Evolutionary conservation across 2,888 invertebrate genomes (phyloP).

Genomic region (Trichopoda pennipes): DNA sequence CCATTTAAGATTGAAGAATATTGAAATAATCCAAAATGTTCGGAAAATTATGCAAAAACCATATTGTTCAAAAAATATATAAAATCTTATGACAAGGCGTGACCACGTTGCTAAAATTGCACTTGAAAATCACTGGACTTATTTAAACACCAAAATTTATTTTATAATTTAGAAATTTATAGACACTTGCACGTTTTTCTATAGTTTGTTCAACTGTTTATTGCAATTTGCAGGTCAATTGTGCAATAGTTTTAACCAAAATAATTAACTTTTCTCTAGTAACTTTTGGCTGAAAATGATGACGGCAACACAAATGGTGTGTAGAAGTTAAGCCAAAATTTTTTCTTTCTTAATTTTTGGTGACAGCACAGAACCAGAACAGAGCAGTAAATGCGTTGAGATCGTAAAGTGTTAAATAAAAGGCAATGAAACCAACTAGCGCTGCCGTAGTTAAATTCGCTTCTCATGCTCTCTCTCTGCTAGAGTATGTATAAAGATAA

Average conservation of each 20-base stretch:
- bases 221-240: constrained; percentile 47
- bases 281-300: constrained; percentile 63
- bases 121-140: constrained; percentile 44
- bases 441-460: constrained; percentile 55
- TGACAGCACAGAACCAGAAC: constrained; percentile 69
- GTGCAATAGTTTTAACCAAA: constrained; percentile 48
- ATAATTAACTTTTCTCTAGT: constrained; percentile 48
- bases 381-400: constrained; percentile 68
- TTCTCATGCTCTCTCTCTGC: constrained; percentile 51
- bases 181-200: constrained; percentile 53
- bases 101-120: constrained; percentile 68
- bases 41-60: constrained; percentile 41
- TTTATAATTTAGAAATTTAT: constrained; percentile 1
- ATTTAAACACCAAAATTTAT: constrained; percentile 38
- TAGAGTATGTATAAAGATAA: constrained; percentile 33
- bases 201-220: constrained; percentile 37
- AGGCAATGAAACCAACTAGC: constrained; percentile 45
- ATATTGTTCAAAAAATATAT: constrained; percentile 24
- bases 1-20: constrained; percentile 28
- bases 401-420: constrained; percentile 59
- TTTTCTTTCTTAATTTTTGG: constrained; percentile 53
- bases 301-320: constrained; percentile 68
- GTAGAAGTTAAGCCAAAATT: constrained; percentile 60
- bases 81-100: constrained; percentile 63
- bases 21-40: constrained; percentile 26